A percentile compares a stretch with the other conserved stretches of the same genome.
These are phyloP conservation scores for Macrosteles quadrilineatus DNA, from an alignment of 1,140 invertebrate genomes.

Conservation along the genomic window DNA sequence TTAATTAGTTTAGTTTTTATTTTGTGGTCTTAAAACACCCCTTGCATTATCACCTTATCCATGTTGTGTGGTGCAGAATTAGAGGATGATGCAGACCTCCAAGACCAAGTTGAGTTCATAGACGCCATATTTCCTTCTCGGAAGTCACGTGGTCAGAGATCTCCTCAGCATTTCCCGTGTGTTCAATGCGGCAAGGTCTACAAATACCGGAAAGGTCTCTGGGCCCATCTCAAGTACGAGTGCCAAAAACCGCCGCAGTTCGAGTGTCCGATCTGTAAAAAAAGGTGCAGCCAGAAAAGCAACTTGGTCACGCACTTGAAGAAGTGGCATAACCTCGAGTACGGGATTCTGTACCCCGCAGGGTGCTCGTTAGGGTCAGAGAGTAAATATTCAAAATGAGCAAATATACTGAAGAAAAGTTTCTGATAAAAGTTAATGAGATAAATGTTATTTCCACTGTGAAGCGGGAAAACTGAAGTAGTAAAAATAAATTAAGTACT, in stretches of 20 bases:
- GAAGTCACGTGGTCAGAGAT: not conserved
- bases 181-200: constrained; percentile 35
- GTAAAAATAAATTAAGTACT: not conserved
- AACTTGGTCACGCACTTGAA: constrained; percentile 39
- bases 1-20: not conserved
- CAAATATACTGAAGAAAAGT: not conserved
- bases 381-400: no score
- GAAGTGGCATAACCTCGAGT: constrained; percentile 27
- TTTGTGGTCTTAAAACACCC: not conserved
- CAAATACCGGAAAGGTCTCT: constrained; percentile 34
- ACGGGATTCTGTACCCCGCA: constrained; percentile 4
- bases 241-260: constrained; percentile 55
- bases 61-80: not conserved
- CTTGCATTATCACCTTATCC: no score
- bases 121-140: not conserved
- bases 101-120: constrained; percentile 3
- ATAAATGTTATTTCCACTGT: not conserved
- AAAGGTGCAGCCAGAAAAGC: constrained; percentile 39
- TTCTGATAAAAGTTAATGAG: not conserved
- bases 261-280: constrained; percentile 39
- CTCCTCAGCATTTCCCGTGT: constrained; percentile 4
- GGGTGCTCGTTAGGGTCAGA: constrained; percentile 4
- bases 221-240: constrained; percentile 43
- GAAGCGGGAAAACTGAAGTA: not conserved
- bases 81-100: not conserved